Percentiles rank a stretch among this genome's conserved stretches.
Conservation (phyloP, 1,140 invertebrate genomes). For the Eueides isabella region DNA sequence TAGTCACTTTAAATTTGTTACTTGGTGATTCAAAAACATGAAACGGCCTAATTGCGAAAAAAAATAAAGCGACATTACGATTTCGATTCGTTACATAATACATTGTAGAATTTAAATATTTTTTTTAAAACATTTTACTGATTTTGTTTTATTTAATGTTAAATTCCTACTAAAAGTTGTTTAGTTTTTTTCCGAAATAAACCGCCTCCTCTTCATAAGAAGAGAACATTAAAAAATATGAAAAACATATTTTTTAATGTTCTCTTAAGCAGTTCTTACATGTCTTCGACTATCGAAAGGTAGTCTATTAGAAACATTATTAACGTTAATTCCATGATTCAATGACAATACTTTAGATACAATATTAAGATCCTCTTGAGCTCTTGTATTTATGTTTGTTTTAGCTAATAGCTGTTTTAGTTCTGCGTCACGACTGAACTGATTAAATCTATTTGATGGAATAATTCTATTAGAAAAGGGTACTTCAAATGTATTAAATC, state of each 20-base stretch:
- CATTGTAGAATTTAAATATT: too few species aligned
- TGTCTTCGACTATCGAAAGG: constrained; percentile 67
- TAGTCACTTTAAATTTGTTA: too few species aligned
- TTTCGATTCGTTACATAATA: too few species aligned
- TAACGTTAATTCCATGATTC: constrained; percentile 84
- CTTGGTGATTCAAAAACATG: too few species aligned
- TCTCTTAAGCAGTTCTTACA: constrained; percentile 17
- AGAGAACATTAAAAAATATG: neutral
- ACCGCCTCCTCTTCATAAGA: neutral
- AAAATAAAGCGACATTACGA: too few species aligned
- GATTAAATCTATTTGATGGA: constrained; percentile 54
- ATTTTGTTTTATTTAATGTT: too few species aligned
- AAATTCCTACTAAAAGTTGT: too few species aligned
- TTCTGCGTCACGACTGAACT: constrained; percentile 81
- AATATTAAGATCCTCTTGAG: constrained; percentile 89
- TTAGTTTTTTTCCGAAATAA: too few species aligned
- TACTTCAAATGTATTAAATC: constrained; percentile 63
- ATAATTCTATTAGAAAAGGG: constrained; percentile 64
- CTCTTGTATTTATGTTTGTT: constrained; percentile 84
- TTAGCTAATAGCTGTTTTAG: constrained; percentile 85
- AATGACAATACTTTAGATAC: constrained; percentile 90
- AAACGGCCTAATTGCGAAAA: too few species aligned
- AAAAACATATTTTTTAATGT: neutral
- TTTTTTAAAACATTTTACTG: too few species aligned
- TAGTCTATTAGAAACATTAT: constrained; percentile 63